phyloP scores from a whole-genome alignment of 2,888 invertebrate species.

The Rhimphoctona megacephalus region DNA sequence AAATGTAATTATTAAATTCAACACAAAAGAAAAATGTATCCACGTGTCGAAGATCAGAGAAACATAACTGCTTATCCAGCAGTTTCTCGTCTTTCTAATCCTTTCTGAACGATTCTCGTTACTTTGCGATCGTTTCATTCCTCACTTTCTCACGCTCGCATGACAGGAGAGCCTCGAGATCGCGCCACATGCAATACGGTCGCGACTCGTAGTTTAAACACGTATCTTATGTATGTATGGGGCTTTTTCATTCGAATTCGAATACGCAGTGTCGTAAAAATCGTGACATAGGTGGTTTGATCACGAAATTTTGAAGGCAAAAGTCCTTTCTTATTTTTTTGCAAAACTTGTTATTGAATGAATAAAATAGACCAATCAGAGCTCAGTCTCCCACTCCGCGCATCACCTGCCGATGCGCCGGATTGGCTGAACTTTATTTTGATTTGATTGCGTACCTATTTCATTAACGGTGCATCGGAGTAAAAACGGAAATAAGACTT shows the following conservation, averaged over 20 bases:
- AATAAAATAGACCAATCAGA: no score
- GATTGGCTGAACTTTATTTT: not conserved
- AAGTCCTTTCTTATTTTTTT: not conserved
- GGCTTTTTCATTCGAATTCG: not conserved
- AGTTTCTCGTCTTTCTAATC: conserved; percentile 36
- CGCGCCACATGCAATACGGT: conserved; percentile 16
- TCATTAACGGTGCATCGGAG: no score
- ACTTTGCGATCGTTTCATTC: conserved; percentile 47
- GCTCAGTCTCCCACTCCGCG: no score
- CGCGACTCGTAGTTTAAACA: conserved; percentile 7
- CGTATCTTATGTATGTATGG: not conserved
- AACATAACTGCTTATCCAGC: conserved; percentile 34
- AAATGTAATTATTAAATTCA: not conserved
- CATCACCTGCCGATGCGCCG: not conserved
- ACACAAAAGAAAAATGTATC: not conserved
- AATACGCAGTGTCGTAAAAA: not conserved
- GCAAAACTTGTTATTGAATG: no score
- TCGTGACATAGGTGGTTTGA: not conserved
- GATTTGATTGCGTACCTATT: not conserved
- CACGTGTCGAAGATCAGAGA: conserved; percentile 6
- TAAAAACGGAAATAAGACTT: not conserved
- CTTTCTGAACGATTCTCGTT: conserved; percentile 10
- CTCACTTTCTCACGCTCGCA: conserved; percentile 61
- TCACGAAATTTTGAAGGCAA: not conserved
- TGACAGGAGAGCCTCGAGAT: conserved; percentile 29